These are phyloP conservation scores for Protobothrops mucrosquamatus DNA, from an alignment of 2,113 vertebrate species.

Conservation along the genomic window DNA sequence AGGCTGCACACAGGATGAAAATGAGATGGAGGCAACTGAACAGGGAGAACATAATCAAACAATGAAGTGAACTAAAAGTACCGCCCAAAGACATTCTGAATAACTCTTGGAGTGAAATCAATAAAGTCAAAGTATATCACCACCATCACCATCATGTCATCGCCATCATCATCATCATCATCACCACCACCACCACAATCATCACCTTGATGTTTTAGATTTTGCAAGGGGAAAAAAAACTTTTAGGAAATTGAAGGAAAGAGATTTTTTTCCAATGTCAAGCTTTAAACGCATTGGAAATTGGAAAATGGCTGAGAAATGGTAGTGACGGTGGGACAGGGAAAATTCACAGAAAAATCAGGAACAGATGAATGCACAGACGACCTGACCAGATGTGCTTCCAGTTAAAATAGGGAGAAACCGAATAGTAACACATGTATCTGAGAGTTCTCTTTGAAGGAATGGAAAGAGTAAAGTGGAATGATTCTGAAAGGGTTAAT, in stretches of 20 bases:
- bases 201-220: not conserved
- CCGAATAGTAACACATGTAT: too few relatives aligned
- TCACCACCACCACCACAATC: not conserved
- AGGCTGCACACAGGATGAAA: not conserved
- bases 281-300: not conserved
- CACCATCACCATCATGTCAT: not conserved
- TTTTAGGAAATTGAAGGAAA: not conserved
- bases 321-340: not conserved
- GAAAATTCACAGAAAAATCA: not conserved
- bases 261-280: not conserved
- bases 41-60: not conserved
- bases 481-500: conserved; percentile 60
- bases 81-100: not conserved
- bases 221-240: not conserved
- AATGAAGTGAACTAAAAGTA: not conserved
- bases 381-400: not conserved
- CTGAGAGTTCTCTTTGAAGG: not conserved
- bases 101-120: not conserved
- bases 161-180: too few relatives aligned
- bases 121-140: not conserved
- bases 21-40: not conserved
- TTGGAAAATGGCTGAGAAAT: not conserved
- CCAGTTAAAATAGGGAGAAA: not conserved
- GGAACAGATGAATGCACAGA: not conserved
- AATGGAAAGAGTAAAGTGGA: conserved; percentile 14